Base-by-base conservation (phyloP, 1,140 invertebrate genomes). In the Drosophila persimilis region DNA sequence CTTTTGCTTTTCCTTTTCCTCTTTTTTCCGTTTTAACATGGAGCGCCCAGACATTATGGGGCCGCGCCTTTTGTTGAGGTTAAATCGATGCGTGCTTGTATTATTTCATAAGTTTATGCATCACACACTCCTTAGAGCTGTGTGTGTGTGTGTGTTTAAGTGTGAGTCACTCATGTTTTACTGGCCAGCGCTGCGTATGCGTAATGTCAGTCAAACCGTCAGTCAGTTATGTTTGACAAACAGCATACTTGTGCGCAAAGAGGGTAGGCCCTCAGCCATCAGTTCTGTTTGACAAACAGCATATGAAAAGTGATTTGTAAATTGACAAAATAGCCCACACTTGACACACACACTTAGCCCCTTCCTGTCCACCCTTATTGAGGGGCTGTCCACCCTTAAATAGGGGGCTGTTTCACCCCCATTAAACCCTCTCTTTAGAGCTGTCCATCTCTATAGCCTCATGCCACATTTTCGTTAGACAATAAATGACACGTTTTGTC, bases 71-170 rank as follows among this genome's bases (percentile, higher is more conserved):
- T 72, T 80, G 64, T 63, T 58, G 8, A 57, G 60, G 59, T 73
- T 79, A 78, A 74, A 79, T 78, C 76, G 77, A 79, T 81, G 67
- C 69, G 64, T 74, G 52, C 71, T 79, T 66, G 67, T 86, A 66
- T 74, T 86, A 74, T 77, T 86, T 86, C 69, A 77, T 81, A 77
- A 81, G 77, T 57, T 61, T 8, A 39, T 43, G 50, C 53, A 54
- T 70, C 58, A 48, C 41, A 48, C 48, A 65, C 17, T 61, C 43
- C 48, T 55, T 43, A 41, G 50, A 5, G 57, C 56, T 56, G 58
- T 50, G 44, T 57, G 60, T 41, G 48, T 41, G 48, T 62, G 15
- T 55, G 53, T 26, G n/a, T 50, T 17, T 29, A 17, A 26, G 17
- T 50, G 56, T 59, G 6, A 56, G 48, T 24, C 44, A 59, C 57